Evolutionary conservation across 2,888 invertebrate species (phyloP), one percentile per base, ranked within the genome.

Genomic region (Urechis unicinctus): DNA sequence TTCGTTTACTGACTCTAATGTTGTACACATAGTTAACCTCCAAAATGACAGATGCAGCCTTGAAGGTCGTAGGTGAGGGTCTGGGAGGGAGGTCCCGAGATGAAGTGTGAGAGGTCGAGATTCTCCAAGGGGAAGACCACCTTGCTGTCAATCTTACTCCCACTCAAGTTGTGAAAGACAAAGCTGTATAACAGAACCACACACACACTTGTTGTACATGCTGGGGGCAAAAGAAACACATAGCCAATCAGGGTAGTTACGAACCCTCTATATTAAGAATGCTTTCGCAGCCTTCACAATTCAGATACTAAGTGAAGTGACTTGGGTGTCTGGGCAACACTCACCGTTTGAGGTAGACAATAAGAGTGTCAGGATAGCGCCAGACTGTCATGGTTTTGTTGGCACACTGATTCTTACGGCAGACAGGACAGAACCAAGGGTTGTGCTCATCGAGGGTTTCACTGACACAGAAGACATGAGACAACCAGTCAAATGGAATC

Each of bases 341-440:
- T 81, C 77, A 78, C 78, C 78, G 68, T 74, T 85, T 85, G 42
- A 85, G 78, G 67, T 85, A 84, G 53, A 85, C 82, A 69, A 85
- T 84, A 36, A 85, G 81, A 67, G 82, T 84, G 72, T 84, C 82
- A 3, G 85, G 85, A 69, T 83, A 84, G 61, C 83, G 79, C 80
- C 84, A 84, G 50, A 85, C 83, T 6, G 84, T 82, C 55, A 85
- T 78, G n/a, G 84, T 84, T 69, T 85, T 85, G 50, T 83, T 83
- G 29, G 85, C 85, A 69, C 83, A 82, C 66, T 83, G 84, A 67
- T 84, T 84, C 58, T 80, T 78, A 66, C 82, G 79, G 68, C 85
- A 85, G 57, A 79, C 78, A 1, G 85, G 84, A 72, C 85, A 85
- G 73, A 80, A 84, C 85, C 85, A 85, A 2, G 84, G 84, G 72